phyloP scores from a whole-genome alignment of 2,888 invertebrate species.

The Labia minor region DNA sequence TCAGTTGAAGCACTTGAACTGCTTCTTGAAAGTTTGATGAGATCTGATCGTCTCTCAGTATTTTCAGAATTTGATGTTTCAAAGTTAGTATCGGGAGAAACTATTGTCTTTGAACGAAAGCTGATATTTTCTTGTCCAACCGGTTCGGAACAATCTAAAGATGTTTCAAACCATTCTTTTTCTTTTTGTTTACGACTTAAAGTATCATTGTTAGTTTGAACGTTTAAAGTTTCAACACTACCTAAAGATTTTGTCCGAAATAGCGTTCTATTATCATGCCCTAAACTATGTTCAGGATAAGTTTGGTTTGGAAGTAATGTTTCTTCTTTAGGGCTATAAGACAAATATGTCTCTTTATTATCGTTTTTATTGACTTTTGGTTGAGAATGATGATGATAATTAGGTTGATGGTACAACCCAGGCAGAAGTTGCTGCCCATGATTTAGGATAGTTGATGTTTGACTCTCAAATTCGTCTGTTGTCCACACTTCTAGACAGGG shows the following conservation, averaged over 20 bases:
- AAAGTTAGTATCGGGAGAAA: not conserved
- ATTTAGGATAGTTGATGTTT: not conserved
- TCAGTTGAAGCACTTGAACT: conserved; percentile 23
- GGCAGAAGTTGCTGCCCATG: not conserved
- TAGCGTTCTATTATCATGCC: conserved; percentile 31
- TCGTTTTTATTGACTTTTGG: conserved; percentile 5
- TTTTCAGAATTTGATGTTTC: not conserved
- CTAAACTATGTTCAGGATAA: conserved; percentile 33
- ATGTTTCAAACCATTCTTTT: conserved; percentile 35
- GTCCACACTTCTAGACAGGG: conserved; percentile 26
- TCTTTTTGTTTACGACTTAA: conserved; percentile 36
- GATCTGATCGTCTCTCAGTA: not conserved
- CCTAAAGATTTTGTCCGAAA: conserved; percentile 49
- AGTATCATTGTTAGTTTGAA: conserved; percentile 25
- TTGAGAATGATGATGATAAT: not conserved
- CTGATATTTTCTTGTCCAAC: not conserved
- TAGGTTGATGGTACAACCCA: not conserved
- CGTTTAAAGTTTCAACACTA: conserved; percentile 39
- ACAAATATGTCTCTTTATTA: conserved; percentile 8
- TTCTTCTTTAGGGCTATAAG: conserved; percentile 27
- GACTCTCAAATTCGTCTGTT: conserved; percentile 24
- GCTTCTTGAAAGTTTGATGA: conserved; percentile 22
- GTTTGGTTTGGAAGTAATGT: conserved; percentile 35
- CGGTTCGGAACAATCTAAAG: conserved; percentile 32
- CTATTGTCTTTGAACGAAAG: not conserved